A percentile compares a stretch with the other conserved stretches of the same genome.
Conservation (phyloP, 35 echinoderm and acorn worm genomes). For the Apostichopus parvimensis region DNA sequence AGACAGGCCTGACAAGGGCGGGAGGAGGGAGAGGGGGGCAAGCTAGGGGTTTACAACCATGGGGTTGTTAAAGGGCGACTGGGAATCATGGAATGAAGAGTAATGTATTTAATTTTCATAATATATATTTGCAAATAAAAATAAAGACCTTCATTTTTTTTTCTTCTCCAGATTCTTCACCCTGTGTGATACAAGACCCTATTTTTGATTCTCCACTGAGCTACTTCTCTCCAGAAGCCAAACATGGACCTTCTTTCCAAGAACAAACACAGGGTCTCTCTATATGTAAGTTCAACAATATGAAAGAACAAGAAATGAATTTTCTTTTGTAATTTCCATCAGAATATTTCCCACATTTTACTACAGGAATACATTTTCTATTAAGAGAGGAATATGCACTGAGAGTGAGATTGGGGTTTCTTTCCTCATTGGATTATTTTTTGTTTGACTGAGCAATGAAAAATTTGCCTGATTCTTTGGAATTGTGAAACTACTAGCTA, state of each 20-base stretch:
- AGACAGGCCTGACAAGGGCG: too few species aligned
- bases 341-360: too few species aligned
- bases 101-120: neutral
- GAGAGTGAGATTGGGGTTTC: too few species aligned
- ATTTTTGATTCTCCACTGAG: slow-evolving; percentile 34
- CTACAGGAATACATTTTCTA: too few species aligned
- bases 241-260: neutral
- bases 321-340: too few species aligned
- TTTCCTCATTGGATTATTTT: too few species aligned
- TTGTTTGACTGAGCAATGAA: too few species aligned
- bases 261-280: neutral
- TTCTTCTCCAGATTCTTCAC: neutral
- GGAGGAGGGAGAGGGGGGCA: too few species aligned
- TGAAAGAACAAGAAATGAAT: neutral
- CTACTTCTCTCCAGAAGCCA: slow-evolving; percentile 27
- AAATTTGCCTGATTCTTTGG: too few species aligned
- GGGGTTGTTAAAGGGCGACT: neutral
- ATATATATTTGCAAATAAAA: neutral
- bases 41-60: neutral
- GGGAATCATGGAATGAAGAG: too few species aligned
- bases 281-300: slow-evolving; percentile 20
- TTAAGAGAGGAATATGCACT: too few species aligned
- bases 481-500: too few species aligned
- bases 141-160: neutral
- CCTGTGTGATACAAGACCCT: slow-evolving; percentile 35